Evolutionary conservation across 92 coral and sea anemone species (phyloP).

Genomic region (Diadumene lineata): DNA sequence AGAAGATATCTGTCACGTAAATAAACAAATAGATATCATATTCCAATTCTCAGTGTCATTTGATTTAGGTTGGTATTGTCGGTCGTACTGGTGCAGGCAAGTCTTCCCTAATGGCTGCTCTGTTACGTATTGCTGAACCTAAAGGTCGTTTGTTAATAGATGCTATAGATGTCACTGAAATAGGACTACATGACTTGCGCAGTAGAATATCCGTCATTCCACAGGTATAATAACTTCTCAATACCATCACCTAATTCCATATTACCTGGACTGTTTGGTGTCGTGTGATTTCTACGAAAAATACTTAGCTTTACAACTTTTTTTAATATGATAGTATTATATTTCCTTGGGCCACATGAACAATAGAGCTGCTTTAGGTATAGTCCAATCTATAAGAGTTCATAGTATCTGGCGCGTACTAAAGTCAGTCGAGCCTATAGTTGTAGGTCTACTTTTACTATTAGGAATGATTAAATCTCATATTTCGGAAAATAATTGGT

Average conservation of each 20-base stretch:
- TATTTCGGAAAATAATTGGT: too few species aligned
- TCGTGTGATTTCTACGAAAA: background rate
- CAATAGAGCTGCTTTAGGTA: too few species aligned
- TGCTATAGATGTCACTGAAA: slow-evolving; percentile 72
- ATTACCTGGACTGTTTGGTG: background rate
- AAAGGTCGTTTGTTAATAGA: slow-evolving; percentile 77
- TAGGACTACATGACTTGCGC: slow-evolving; percentile 85
- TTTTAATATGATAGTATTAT: too few species aligned
- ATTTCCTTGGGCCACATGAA: too few species aligned
- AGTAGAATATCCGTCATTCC: slow-evolving; percentile 84
- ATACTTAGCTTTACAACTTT: background rate
- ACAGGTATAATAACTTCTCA: slow-evolving; percentile 65
- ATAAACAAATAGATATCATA: too few species aligned
- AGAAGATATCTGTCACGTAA: too few species aligned
- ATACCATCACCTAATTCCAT: too few species aligned
- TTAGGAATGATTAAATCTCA: too few species aligned
- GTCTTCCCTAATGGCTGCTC: slow-evolving; percentile 80
- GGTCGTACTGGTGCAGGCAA: slow-evolving; percentile 96
- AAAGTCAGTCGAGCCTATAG: too few species aligned
- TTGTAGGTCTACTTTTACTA: too few species aligned
- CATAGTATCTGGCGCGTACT: too few species aligned
- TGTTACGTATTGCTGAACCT: slow-evolving; percentile 82
- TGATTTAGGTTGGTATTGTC: slow-evolving; percentile 81
- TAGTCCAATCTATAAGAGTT: too few species aligned
- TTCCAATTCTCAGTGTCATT: background rate